Base-by-base conservation (phyloP, 2,113 vertebrate species). In the Rhea pennata region DNA sequence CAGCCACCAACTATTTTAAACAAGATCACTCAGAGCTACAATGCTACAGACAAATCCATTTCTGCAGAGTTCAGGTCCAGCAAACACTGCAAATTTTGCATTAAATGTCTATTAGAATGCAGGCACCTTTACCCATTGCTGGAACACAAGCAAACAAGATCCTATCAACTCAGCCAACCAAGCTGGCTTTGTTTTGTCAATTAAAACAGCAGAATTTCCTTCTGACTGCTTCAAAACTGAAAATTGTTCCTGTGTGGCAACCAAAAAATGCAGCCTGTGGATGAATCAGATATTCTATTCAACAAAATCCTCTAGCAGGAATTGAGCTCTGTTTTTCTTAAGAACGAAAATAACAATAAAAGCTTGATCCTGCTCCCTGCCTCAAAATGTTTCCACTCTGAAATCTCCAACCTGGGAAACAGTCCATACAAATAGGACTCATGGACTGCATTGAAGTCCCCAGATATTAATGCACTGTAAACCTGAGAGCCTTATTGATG, bases 271-370 rank as follows among this genome's bases (percentile, higher is more conserved):
- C 87, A 89, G 92, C 33, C 84, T 70, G 44, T 7, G 67, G 71
- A 71, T 92, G 91, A 96, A 82, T 87, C 92, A 91, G 58, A 91
- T 40, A 50, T 73, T 87, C 84, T 87, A 77, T 31, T 69, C 73
- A 51, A 78, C 39, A 88, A 77, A 78, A 90, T 56, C 61, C 42
- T 85, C 80, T 76, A 84, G 61, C 73, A 85, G 36, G 44, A 90
- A 73, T 12, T 72, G 69, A 75, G 29, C n/a, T 70, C 53, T 61
- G 84, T 58, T 93, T 24, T 39, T 73, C 53, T 66, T 42, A 75
- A 92, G 33, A 8, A 48, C 80, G 71, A 42, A 27, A 59, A n/a
- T 23, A 72, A 27, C 46, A 71, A 74, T 27, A 62, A 80, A 84
- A 50, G 17, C 62, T 54, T 64, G 74, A 53, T 74, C 50, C 23